Base-by-base conservation (phyloP, 2,888 invertebrate genomes). In the Drosophila nigritarsus region DNA sequence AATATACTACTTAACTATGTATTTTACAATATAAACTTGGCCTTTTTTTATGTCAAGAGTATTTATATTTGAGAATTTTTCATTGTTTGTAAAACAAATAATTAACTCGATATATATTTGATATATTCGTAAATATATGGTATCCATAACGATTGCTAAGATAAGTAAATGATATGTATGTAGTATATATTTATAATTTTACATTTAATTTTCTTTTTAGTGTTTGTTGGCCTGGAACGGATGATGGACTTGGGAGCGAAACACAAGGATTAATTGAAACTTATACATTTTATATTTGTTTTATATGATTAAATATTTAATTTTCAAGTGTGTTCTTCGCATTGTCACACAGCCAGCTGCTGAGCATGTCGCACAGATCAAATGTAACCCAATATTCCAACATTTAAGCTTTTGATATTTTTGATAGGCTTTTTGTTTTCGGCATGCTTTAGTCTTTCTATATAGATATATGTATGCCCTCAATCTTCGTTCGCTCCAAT, bases 131-230 rank as follows among this genome's bases (percentile, higher is more conserved):
- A 30, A 61, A 66, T 65, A 63, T 72, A 61, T 64, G 38, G 40
- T 38, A 32, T 64, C 51, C 42, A 38, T 59, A 29, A 68, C 61
- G 36, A 61, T 72, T 56, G 59, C 45, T 69, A 59, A 65, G 32
- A 62, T 53, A 63, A 56, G 65, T 74, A 79, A 79, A 80, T 79
- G 79, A 79, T 79, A 79, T 79, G 79, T 74, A 66, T 71, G 59
- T 11, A 56, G 45, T 66, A 51, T 59, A n/a, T 24, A 49, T 20
- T 48, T 58, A n/a, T 34, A 27, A 34, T 59, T 49, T 53, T 7
- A 42, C 20, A 49, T 65, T 15, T 8, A 48, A 29, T 5, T 36
- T 49, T 24, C 15, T 9, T 48, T n/a, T 27, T 34, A 11, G 29
- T 24, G 7, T 34, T 24, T 24, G 27, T 48, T 20, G 30, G 48